phyloP scores from a whole-genome alignment of 2,888 invertebrate species.

The Artemia sinica region DNA sequence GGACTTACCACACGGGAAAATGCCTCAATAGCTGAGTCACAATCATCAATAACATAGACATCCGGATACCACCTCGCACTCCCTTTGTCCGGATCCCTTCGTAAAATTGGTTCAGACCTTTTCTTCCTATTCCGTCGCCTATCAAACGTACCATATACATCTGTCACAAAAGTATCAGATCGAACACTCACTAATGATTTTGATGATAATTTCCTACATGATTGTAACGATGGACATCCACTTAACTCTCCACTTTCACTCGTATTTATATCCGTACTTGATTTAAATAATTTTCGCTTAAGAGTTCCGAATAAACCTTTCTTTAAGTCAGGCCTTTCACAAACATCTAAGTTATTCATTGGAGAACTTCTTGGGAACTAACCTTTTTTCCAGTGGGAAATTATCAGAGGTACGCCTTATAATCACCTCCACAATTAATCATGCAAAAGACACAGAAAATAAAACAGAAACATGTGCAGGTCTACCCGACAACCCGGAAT shows the following conservation, averaged over 20 bases:
- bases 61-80: not conserved
- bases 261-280: not conserved
- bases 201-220: not conserved
- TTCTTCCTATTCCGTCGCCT: not conserved
- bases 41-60: not conserved
- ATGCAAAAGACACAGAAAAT: too few relatives aligned
- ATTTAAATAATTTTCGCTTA: not conserved
- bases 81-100: not conserved
- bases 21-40: not conserved
- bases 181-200: slow-evolving; percentile 2
- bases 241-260: not conserved
- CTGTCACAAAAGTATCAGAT: slow-evolving; percentile 1
- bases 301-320: slow-evolving; percentile 6
- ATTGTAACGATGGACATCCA: not conserved
- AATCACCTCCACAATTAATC: too few relatives aligned
- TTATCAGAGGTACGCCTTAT: too few relatives aligned
- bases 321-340: not conserved
- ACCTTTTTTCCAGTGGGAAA: too few relatives aligned
- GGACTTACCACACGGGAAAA: slow-evolving; percentile 2
- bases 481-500: too few relatives aligned
- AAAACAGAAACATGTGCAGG: too few relatives aligned
- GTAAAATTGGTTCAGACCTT: not conserved
- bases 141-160: slow-evolving; percentile 4
- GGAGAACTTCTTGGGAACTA: too few relatives aligned
- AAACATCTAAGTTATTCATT: not conserved